Evolutionary conservation across 2,797 vertebrate genomes (phyloP), one percentile per base, ranked within the genome.

Genomic region (Gephyroberyx darwinii): DNA sequence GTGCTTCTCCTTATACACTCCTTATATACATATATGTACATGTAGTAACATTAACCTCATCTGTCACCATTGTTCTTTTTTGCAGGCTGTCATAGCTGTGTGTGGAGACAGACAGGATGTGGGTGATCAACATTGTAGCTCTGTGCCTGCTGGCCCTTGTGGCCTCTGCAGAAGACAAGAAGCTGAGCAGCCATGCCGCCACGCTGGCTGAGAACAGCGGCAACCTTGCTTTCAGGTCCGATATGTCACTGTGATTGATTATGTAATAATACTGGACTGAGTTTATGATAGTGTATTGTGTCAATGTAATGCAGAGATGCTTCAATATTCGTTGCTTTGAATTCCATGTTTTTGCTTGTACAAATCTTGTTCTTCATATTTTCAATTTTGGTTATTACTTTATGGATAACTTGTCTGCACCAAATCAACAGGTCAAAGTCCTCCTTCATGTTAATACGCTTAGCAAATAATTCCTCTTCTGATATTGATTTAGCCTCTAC

Each of bases 121-220:
- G 93, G 95, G 56, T 92, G 86, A 92, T 80, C 0, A 82, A 71
- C 17, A 20, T 93, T 41, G 66, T 95, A 1, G 74, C 90, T 75
- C 75, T 96, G 53, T 91, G 94, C 68, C 81, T 96, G 61, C 84
- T 97, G 91, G 88, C 86, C 53, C 56, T 89, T 0, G 26, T 82
- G 1, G 90, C 89, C 0, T 90, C 92, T 0, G 90, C 92, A 45
- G 87, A 92, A 1, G 88, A 92, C 0, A 93, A 93, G 80, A 95
- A 96, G 86, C 84, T 98, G 86, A 98, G 97, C 20, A 92, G 93
- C 69, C 95, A 96, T 58, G 96, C 96, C 0, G 86, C 91, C 17
- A 88, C 91, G 0, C 74, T 99, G 86, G 97, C 96, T 0, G 96
- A 98, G 71, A 95, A 92, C 75, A 98, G 96, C n/a, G 78, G 94